Conservation (phyloP, 2,113 vertebrate genomes). For the Phrynosoma platyrhinos region DNA sequence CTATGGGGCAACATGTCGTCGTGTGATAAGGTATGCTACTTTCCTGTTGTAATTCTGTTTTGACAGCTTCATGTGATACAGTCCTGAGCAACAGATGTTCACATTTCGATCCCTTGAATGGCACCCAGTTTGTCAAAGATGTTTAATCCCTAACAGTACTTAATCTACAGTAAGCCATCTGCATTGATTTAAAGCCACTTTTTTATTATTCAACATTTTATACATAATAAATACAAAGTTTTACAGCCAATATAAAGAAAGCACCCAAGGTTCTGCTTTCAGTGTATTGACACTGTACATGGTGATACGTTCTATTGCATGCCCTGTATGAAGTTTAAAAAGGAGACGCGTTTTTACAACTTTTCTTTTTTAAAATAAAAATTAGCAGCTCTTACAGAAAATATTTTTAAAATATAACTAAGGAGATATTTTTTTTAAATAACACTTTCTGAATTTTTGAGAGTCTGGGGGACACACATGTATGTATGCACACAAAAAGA, state of each 20-base stretch:
- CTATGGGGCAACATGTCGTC: no score
- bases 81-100: background rate
- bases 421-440: slow-evolving; percentile 79
- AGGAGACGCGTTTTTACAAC: slow-evolving; percentile 81
- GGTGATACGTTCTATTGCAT: slow-evolving; percentile 64
- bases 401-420: slow-evolving; percentile 82
- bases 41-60: no score
- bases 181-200: slow-evolving; percentile 66
- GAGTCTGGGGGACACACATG: slow-evolving; percentile 48
- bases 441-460: slow-evolving; percentile 70
- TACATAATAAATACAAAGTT: slow-evolving; percentile 99
- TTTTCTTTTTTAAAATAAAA: slow-evolving; percentile 81
- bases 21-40: no score
- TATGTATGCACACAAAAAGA: slow-evolving; percentile 4
- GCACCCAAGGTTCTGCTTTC: slow-evolving; percentile 83
- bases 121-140: background rate
- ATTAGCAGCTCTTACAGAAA: slow-evolving; percentile 88
- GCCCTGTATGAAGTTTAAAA: slow-evolving; percentile 80
- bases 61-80: no score
- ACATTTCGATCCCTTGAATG: background rate
- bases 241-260: slow-evolving; percentile 97
- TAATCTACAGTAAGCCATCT: background rate
- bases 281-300: slow-evolving; percentile 82
- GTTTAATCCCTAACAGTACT: fast-evolving
- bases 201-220: slow-evolving; percentile 99